Conservation (phyloP, 2,113 vertebrate genomes). For the Plestiodon gilberti region DNA sequence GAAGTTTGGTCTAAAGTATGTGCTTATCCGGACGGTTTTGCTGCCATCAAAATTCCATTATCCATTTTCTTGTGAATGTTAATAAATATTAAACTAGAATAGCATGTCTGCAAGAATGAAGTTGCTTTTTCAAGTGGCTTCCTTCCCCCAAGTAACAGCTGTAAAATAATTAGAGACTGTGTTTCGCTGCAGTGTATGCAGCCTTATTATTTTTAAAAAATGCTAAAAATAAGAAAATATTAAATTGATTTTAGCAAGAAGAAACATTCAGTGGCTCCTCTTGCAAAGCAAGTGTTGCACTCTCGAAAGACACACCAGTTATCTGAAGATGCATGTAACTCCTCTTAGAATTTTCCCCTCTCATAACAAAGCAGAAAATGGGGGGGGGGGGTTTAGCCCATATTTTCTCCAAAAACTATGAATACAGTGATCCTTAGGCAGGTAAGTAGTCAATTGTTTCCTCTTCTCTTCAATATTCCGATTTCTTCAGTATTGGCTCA, state of each 20-base stretch:
- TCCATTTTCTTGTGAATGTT: not conserved
- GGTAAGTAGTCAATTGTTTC: conserved; percentile 52
- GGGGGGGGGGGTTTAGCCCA: conserved; percentile 22
- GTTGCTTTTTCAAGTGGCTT: conserved; percentile 23
- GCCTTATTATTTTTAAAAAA: conserved; percentile 19
- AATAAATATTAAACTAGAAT: conserved; percentile 44
- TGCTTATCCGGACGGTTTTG: conserved; percentile 22
- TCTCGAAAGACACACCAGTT: conserved; percentile 65
- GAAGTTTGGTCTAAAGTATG: conserved; percentile 22
- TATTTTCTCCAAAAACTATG: conserved; percentile 53
- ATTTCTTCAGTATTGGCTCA: conserved; percentile 77
- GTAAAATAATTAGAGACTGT: conserved; percentile 32
- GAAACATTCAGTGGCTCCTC: conserved; percentile 66
- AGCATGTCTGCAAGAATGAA: conserved; percentile 41
- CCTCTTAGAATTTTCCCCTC: conserved; percentile 32
- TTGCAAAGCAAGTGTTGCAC: conserved; percentile 59
- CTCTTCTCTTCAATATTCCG: conserved; percentile 64
- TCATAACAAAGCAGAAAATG: conserved; percentile 48
- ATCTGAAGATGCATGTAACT: conserved; percentile 50
- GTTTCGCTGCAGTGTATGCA: conserved; percentile 45
- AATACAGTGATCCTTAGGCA: conserved; percentile 59
- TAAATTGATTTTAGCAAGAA: conserved; percentile 65
- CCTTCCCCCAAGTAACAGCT: conserved; percentile 27
- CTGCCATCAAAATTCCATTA: conserved; percentile 10
- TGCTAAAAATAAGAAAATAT: conserved; percentile 57